These are phyloP conservation scores for Empidonax traillii DNA, from an alignment of 2,113 vertebrate genomes.

Conservation along the genomic window DNA sequence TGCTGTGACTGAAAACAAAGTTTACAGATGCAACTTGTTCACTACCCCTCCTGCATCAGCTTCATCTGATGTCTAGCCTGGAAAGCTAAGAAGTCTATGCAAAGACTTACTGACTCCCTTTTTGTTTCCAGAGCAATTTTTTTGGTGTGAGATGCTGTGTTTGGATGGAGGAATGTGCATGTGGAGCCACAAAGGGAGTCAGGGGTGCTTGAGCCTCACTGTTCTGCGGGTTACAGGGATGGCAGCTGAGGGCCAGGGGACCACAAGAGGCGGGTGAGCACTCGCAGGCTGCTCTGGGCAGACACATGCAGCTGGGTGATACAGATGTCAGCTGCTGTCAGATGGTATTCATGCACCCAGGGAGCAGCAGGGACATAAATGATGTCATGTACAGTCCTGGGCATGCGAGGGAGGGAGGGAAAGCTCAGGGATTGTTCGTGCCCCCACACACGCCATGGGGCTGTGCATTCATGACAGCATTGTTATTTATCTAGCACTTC, in stretches of 20 bases:
- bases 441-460: fast-evolving
- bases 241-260: neutral
- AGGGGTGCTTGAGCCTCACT: neutral
- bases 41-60: neutral
- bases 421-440: neutral
- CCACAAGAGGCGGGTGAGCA: neutral
- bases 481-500: neutral
- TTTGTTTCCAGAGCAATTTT: neutral
- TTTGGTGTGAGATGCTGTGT: neutral
- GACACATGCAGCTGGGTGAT: neutral
- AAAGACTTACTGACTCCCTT: neutral
- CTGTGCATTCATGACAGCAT: neutral
- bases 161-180: fast-evolving
- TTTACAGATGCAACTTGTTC: neutral
- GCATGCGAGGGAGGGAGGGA: neutral
- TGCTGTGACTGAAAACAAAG: neutral
- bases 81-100: neutral
- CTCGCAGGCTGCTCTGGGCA: neutral
- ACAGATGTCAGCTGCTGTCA: conserved; percentile 35
- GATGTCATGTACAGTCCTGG: neutral
- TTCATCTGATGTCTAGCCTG: neutral
- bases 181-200: neutral
- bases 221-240: neutral
- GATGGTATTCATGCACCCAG: neutral
- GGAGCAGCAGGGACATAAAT: neutral